Conservation (phyloP, 2,113 vertebrate genomes). For the Poeciliopsis retropinna region DNA sequence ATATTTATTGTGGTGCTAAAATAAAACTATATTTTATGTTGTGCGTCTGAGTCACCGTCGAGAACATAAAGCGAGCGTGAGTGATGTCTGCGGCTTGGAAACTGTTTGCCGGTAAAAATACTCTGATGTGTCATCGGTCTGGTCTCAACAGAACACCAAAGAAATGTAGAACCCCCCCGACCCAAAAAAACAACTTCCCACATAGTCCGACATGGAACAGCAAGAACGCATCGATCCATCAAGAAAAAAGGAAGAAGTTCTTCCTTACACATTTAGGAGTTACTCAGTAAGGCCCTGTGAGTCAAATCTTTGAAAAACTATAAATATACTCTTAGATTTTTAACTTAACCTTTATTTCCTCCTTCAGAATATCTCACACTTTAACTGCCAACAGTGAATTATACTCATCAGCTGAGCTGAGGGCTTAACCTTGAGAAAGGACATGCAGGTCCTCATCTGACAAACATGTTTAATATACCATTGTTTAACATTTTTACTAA, state of each 20-base stretch:
- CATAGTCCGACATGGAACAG: neutral
- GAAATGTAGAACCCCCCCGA: neutral
- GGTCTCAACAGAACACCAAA: constrained; percentile 30
- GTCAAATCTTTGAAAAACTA: neutral
- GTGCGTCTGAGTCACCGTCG: constrained; percentile 10
- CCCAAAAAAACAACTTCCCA: neutral
- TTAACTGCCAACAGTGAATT: constrained; percentile 2
- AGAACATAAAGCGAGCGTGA: constrained; percentile 25
- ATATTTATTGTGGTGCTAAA: constrained; percentile 12
- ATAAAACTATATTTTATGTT: neutral
- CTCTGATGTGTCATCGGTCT: constrained; percentile 44
- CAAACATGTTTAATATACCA: too few relatives aligned
- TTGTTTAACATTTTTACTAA: too few relatives aligned
- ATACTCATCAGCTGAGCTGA: neutral
- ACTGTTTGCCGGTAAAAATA: constrained; percentile 40
- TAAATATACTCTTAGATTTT: neutral
- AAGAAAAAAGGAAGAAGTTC: neutral
- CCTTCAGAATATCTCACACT: neutral
- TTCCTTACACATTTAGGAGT: neutral
- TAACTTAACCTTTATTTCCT: neutral
- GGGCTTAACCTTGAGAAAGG: neutral
- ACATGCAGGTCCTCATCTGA: neutral
- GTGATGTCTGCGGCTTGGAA: constrained; percentile 25
- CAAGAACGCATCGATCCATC: constrained; percentile 4
- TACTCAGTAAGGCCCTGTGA: constrained; percentile 1